phyloP scores from a whole-genome alignment of 2,797 vertebrate species.

The Nothura maculosa region DNA sequence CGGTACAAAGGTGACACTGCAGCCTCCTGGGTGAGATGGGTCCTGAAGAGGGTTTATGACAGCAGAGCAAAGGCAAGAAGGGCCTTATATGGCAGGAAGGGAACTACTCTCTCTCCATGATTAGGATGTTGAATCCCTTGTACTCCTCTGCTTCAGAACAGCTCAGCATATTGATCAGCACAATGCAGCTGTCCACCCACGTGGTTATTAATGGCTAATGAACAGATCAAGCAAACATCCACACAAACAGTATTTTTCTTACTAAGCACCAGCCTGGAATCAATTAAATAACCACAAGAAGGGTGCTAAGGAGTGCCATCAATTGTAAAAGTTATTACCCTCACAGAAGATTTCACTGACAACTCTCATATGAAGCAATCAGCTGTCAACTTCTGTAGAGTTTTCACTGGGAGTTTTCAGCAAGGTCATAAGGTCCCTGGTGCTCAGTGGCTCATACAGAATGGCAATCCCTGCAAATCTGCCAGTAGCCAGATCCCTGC shows the following conservation, averaged over 20 bases:
- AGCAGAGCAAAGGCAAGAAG: not conserved
- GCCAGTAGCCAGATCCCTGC: accelerated
- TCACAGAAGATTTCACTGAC: conserved; percentile 7
- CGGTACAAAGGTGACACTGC: accelerated
- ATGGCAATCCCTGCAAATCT: accelerated
- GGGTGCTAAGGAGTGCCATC: not conserved
- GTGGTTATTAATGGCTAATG: conserved; percentile 5
- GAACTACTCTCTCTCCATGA: not conserved
- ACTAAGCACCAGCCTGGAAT: conserved; percentile 4
- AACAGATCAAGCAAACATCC: not conserved
- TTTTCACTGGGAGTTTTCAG: not conserved
- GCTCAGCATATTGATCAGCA: not conserved
- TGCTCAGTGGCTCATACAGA: not conserved
- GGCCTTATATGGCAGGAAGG: not conserved
- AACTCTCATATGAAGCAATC: conserved; percentile 19
- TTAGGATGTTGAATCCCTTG: not conserved
- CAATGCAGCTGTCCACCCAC: conserved; percentile 8
- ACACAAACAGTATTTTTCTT: conserved; percentile 33
- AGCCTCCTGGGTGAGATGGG: accelerated
- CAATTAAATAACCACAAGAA: conserved; percentile 33
- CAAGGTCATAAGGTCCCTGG: not conserved
- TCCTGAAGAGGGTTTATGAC: not conserved
- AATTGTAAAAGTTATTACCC: conserved; percentile 3
- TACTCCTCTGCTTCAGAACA: not conserved
- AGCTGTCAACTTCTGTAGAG: not conserved